Percentiles rank a stretch among this genome's conserved stretches.
Evolutionary conservation across 2,797 vertebrate species (phyloP).

Genomic region (Loriculus beryllinus): DNA sequence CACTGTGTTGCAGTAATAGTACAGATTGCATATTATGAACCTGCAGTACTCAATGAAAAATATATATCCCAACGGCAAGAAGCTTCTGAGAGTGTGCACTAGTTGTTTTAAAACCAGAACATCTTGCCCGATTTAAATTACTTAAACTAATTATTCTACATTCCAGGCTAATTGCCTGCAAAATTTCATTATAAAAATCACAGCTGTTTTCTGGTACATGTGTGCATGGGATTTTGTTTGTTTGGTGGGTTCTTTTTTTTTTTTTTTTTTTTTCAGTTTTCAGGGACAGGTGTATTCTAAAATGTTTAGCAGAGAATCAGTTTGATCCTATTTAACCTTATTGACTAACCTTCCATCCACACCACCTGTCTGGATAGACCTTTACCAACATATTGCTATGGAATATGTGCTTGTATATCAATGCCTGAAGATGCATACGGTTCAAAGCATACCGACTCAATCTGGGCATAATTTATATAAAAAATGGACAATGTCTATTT

Average conservation of each 20-base stretch:
- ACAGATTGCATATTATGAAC: slow-evolving; percentile 38
- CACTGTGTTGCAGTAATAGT: background rate
- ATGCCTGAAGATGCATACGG: background rate
- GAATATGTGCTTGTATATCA: background rate
- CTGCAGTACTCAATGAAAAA: background rate
- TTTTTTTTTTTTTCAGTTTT: background rate
- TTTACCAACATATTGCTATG: background rate
- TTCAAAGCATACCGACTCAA: background rate
- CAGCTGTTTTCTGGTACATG: slow-evolving; percentile 18
- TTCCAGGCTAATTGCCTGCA: slow-evolving; percentile 48
- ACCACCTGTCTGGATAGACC: background rate
- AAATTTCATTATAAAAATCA: slow-evolving; percentile 58
- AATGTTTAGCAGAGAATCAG: background rate
- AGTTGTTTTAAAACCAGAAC: slow-evolving; percentile 34
- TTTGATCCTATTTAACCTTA: background rate
- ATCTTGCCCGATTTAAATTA: slow-evolving; percentile 53
- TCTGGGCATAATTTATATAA: background rate
- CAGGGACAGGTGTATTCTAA: background rate
- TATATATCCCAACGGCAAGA: background rate
- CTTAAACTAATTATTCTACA: slow-evolving; percentile 47
- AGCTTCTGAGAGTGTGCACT: background rate
- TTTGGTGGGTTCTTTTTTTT: no score
- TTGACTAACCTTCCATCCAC: background rate
- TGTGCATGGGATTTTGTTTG: slow-evolving; percentile 1
- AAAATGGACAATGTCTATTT: background rate